These are phyloP conservation scores for Morpho achilles DNA, from an alignment of 2,888 invertebrate genomes.

Conservation along the genomic window DNA sequence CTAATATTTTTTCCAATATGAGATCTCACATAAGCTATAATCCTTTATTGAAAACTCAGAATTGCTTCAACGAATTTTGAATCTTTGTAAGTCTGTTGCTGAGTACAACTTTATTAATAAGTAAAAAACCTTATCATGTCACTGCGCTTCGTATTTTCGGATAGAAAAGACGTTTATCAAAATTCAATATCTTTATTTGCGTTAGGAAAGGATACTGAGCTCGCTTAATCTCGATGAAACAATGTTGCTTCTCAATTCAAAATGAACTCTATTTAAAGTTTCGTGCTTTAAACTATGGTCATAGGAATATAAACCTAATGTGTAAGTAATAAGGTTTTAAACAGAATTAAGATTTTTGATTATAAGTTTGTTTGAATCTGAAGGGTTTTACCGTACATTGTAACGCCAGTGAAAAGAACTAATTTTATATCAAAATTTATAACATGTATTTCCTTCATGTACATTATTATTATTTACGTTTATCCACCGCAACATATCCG, in stretches of 20 bases:
- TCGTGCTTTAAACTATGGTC: conserved; percentile 24
- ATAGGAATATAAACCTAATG: conserved; percentile 25
- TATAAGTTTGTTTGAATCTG: conserved; percentile 24
- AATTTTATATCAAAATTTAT: conserved; percentile 8
- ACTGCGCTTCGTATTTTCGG: conserved; percentile 34
- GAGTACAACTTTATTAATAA: too few relatives aligned
- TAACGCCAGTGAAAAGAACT: conserved; percentile 43
- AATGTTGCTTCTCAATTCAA: conserved; percentile 69
- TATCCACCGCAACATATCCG: too few relatives aligned
- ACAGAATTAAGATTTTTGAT: conserved; percentile 33
- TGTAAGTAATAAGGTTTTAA: conserved; percentile 20
- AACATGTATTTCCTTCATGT: conserved; percentile 10
- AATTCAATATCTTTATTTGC: conserved; percentile 74
- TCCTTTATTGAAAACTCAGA: too few relatives aligned
- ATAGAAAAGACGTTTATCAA: conserved; percentile 59
- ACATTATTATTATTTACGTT: background rate
- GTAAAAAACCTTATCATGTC: too few relatives aligned
- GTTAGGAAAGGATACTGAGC: conserved; percentile 65
- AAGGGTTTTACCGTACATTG: conserved; percentile 48
- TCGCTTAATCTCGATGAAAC: conserved; percentile 67
- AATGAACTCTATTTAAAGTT: conserved; percentile 40
- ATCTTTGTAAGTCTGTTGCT: too few relatives aligned
- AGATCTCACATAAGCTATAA: too few relatives aligned
- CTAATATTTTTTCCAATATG: too few relatives aligned
- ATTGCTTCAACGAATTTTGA: too few relatives aligned